phyloP scores from a whole-genome alignment of 2,797 vertebrate genomes.

The Pempheris klunzingeri region DNA sequence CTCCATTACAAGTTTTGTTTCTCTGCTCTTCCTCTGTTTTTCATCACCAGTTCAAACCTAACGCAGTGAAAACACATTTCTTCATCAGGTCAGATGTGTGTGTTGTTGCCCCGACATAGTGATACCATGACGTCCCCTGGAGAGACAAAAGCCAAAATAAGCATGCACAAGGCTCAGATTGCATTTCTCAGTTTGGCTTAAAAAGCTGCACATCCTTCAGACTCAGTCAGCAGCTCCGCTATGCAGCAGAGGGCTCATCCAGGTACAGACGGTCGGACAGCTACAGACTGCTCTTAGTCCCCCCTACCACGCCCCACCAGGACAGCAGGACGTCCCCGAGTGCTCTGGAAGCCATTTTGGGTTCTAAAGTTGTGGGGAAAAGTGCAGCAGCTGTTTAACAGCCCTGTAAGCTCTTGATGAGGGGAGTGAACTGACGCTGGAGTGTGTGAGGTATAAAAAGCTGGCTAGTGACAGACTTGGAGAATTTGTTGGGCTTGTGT shows the following conservation, averaged over 20 bases:
- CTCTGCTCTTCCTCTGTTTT: neutral
- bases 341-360: constrained; percentile 20
- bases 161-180: constrained; percentile 29
- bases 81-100: constrained; percentile 14
- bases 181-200: constrained; percentile 37
- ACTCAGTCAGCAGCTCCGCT: constrained; percentile 21
- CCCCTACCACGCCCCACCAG: too few relatives aligned
- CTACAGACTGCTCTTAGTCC: too few relatives aligned
- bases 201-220: constrained; percentile 23
- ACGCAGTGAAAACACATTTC: neutral
- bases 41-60: neutral
- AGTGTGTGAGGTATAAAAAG: constrained; percentile 19
- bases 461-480: constrained; percentile 23
- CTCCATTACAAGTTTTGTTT: neutral
- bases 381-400: constrained; percentile 7
- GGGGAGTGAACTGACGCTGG: neutral
- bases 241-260: constrained; percentile 3
- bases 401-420: neutral
- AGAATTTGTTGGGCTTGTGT: constrained; percentile 15
- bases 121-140: constrained; percentile 27
- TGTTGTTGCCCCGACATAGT: constrained; percentile 40
- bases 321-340: constrained; percentile 26
- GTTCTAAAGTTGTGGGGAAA: constrained; percentile 14
- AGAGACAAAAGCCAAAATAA: constrained; percentile 53
- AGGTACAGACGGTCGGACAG: constrained; percentile 37